A percentile compares a stretch with the other conserved stretches of the same genome.
Evolutionary conservation across 2,797 vertebrate species (phyloP).

Genomic region (Rhynchotus rufescens): DNA sequence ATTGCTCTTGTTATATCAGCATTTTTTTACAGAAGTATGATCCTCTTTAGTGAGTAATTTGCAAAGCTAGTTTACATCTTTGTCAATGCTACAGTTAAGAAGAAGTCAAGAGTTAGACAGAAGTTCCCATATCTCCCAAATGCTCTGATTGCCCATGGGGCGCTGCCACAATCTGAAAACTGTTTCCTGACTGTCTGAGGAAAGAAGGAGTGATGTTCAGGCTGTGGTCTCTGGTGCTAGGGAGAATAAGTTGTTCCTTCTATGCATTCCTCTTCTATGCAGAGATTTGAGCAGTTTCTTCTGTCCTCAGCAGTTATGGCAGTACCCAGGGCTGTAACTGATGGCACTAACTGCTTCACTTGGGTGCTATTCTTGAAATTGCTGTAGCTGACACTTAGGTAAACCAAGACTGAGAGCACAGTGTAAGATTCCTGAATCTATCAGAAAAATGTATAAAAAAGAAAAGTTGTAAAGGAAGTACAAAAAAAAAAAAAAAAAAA

Average conservation of each 20-base stretch:
- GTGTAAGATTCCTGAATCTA: neutral
- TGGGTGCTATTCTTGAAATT: fast-evolving
- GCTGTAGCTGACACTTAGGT: neutral
- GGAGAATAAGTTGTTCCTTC: neutral
- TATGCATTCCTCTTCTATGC: neutral
- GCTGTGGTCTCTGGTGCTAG: no score
- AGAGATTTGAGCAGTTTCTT: neutral
- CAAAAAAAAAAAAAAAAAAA: no score
- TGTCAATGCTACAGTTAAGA: neutral
- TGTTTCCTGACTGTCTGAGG: neutral
- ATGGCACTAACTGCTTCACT: fast-evolving
- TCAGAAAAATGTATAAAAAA: no score
- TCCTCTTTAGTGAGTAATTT: no score
- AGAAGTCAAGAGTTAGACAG: neutral
- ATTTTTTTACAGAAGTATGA: neutral
- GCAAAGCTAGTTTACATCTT: neutral
- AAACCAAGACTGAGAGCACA: neutral
- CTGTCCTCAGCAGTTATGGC: neutral
- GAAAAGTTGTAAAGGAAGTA: no score
- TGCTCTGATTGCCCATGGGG: neutral
- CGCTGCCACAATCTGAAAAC: neutral
- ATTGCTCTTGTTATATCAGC: neutral
- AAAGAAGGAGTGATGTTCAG: neutral
- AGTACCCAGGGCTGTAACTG: neutral
- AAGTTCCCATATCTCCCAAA: neutral